phyloP scores from a whole-genome alignment of 2,888 invertebrate species.

The Caenorhabditis uteleia region DNA sequence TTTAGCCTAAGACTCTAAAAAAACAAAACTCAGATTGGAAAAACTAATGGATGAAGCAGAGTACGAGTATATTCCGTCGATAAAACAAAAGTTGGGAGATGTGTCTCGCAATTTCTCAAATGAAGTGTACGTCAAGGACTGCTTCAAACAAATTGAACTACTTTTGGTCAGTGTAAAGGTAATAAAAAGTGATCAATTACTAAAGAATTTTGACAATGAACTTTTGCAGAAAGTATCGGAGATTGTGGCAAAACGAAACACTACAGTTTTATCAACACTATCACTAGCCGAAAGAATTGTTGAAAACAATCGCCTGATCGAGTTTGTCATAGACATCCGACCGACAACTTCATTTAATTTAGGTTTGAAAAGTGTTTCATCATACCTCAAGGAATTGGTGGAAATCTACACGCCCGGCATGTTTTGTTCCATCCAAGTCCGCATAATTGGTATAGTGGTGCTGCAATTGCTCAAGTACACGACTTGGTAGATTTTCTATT shows the following conservation, averaged over 20 bases:
- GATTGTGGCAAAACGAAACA: constrained; percentile 4
- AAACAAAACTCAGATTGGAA: constrained; percentile 16
- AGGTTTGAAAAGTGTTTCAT: constrained; percentile 71
- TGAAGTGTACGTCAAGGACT: too few relatives aligned
- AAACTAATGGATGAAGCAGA: constrained; percentile 11
- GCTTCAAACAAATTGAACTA: too few relatives aligned
- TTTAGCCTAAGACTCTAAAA: neutral
- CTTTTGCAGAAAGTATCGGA: constrained; percentile 5
- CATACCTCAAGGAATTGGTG: constrained; percentile 69
- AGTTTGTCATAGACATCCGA: constrained; percentile 2
- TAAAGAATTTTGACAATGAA: too few relatives aligned
- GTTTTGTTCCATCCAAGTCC: constrained; percentile 68
- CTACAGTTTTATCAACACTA: neutral
- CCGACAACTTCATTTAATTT: neutral
- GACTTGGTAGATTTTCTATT: constrained; percentile 28
- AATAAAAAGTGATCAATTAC: too few relatives aligned
- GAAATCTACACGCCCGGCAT: constrained; percentile 59
- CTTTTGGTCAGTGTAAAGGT: too few relatives aligned
- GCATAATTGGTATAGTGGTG: constrained; percentile 50
- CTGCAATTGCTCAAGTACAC: constrained; percentile 55
- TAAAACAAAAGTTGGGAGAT: too few relatives aligned
- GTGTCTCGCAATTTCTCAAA: too few relatives aligned
- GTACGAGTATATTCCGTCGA: constrained; percentile 19
- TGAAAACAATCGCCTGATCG: constrained; percentile 17
- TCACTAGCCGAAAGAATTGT: constrained; percentile 5